phyloP scores from a whole-genome alignment of 2,797 vertebrate species.

The Myotis planiceps region DNA sequence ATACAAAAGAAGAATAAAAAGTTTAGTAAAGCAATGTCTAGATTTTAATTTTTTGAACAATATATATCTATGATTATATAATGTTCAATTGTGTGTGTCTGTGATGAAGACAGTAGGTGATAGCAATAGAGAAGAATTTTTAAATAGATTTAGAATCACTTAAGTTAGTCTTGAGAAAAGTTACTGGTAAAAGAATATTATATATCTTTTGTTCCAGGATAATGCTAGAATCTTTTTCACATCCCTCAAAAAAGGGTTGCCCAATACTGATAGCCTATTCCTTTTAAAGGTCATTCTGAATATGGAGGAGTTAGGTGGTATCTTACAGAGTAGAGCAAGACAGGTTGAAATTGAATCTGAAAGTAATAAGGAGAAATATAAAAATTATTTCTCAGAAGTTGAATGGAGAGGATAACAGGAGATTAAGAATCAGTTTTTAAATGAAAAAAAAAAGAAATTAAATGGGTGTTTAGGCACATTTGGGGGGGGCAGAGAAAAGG shows the following conservation, averaged over 20 bases:
- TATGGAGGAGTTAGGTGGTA: neutral
- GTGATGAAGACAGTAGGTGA: neutral
- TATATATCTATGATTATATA: neutral
- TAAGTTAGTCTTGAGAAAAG: neutral
- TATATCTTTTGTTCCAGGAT: neutral
- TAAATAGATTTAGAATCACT: neutral
- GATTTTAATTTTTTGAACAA: neutral
- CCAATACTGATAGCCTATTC: neutral
- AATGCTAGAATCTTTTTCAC: neutral
- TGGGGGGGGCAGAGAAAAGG: neutral
- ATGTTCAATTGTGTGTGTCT: neutral
- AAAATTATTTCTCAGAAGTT: neutral
- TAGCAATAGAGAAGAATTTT: neutral
- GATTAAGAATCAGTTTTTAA: neutral
- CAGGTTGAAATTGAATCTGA: neutral
- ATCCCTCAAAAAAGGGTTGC: neutral
- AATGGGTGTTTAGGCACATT: neutral
- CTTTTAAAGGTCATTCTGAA: neutral
- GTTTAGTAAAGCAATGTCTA: neutral
- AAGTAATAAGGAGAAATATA: neutral
- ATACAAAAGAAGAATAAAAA: neutral
- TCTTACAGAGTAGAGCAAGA: neutral
- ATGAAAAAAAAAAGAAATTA: neutral
- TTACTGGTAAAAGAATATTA: neutral
- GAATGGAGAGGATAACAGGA: neutral